Percentiles rank a stretch among this genome's conserved stretches.
phyloP scores from a whole-genome alignment of 2,888 invertebrate species.

The Agrochola litura region DNA sequence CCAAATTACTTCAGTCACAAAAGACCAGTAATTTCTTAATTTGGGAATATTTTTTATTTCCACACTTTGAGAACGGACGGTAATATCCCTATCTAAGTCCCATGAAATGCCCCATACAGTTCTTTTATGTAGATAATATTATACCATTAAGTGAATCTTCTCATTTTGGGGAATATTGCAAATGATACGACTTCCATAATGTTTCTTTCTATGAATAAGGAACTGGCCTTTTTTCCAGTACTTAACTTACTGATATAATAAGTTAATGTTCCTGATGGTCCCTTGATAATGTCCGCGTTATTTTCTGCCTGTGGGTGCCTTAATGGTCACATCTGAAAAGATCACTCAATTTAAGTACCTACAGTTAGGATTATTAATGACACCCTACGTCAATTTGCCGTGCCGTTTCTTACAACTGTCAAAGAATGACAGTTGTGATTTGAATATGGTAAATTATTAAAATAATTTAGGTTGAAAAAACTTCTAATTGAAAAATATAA shows the following conservation, averaged over 20 bases:
- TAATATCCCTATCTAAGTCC: conserved; percentile 6
- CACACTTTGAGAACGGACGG: not conserved
- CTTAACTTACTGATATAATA: conserved; percentile 14
- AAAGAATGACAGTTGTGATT: too few species aligned
- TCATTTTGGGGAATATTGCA: conserved; percentile 15
- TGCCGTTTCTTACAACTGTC: not conserved
- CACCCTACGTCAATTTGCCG: not conserved
- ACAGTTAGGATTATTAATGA: not conserved
- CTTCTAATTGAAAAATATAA: too few species aligned
- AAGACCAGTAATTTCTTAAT: not conserved
- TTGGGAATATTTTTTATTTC: not conserved
- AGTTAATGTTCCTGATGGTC: conserved; percentile 25
- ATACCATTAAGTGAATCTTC: conserved; percentile 27
- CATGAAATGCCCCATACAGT: conserved; percentile 14
- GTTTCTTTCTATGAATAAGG: conserved; percentile 11
- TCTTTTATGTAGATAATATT: conserved; percentile 33
- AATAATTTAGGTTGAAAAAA: too few species aligned
- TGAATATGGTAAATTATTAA: not conserved
- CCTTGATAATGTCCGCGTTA: conserved; percentile 22
- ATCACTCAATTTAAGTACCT: not conserved
- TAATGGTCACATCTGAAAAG: conserved; percentile 28
- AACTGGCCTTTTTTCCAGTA: conserved; percentile 15
- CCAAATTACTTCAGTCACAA: not conserved
- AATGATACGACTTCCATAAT: conserved; percentile 30
- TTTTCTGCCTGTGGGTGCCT: conserved; percentile 22